Evolutionary conservation across 2,888 invertebrate species (phyloP).

Genomic region (Catocala fraxini): DNA sequence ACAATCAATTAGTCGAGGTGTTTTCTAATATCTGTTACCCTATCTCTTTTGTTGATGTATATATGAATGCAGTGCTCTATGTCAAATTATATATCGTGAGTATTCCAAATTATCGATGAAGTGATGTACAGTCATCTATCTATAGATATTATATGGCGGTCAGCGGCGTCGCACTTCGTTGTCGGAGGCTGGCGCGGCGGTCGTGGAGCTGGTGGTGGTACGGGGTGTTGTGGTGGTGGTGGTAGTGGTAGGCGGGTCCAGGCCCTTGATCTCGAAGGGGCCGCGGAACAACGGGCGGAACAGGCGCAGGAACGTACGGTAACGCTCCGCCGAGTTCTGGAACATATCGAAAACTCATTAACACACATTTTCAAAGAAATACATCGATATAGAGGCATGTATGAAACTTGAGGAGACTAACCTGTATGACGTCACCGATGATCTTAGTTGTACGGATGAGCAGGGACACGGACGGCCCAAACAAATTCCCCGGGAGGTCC

Average conservation of each 20-base stretch:
- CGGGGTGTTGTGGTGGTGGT: conserved; percentile 61
- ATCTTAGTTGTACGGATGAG: conserved; percentile 90
- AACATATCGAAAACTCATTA: conserved; percentile 59
- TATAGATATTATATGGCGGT: not conserved
- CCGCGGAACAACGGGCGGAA: conserved; percentile 92
- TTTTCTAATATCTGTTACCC: too few species aligned
- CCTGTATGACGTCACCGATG: conserved; percentile 90
- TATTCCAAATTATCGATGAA: not conserved
- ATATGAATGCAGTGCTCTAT: too few species aligned
- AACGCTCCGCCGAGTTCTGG: conserved; percentile 93
- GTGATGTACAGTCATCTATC: not conserved
- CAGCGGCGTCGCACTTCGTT: conserved; percentile 69
- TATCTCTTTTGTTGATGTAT: too few species aligned
- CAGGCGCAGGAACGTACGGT: conserved; percentile 90
- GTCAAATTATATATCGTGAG: not conserved
- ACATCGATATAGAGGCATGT: not conserved
- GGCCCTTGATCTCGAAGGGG: conserved; percentile 91
- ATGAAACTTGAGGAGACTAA: conserved; percentile 52
- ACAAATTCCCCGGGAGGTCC: conserved; percentile 89
- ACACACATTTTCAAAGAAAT: not conserved
- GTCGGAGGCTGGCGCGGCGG: conserved; percentile 50
- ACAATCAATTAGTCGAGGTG: too few species aligned
- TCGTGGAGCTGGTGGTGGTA: conserved; percentile 48
- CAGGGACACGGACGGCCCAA: conserved; percentile 90
- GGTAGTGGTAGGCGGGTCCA: conserved; percentile 87